Evolutionary conservation across 2,113 vertebrate genomes (phyloP), one percentile per base, ranked within the genome.

Genomic region (Periophthalmodon schlosseri): DNA sequence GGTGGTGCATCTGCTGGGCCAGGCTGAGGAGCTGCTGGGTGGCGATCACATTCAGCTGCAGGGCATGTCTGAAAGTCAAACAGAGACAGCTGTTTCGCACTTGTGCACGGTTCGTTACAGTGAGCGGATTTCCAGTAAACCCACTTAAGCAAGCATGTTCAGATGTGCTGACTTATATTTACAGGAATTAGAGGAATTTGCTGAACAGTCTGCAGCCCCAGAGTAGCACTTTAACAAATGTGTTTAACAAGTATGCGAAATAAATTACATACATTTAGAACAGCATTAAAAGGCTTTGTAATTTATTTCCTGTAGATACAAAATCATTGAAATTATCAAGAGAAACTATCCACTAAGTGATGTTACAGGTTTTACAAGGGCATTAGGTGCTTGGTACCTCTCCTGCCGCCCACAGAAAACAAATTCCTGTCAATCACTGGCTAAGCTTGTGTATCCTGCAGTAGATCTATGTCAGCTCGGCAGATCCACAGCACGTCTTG

Each of bases 31-130:
- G 96, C 89, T 96, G 92, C 90, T 96, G 95, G 0, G 97, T 99
- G 79, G 94, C 97, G 3, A 94, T 94, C 33, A 96, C 96, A 0
- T 99, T 99, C 63, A 99, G 93, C 84, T 96, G 96, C 88, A 99
- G 84, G 34, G 97, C 97, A 0, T 94, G 94, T 72, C 94, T 95
- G 88, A n/a, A 65, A 65, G 63, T 15, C 20, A 56, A 63, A 57
- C 66, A 64, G 11, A 68, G 56, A 71, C 39, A 70, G n/a, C 0
- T 39, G 21, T 13, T 67, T 20, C 5, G 0, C 70, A 57, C 15
- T 54, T n/a, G n/a, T 24, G 47, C 58, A 21, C 18, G 49, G 28
- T 52, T n/a, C 33, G 36, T 52, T 74, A 63, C 52, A 65, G 34
- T 44, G 34, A 39, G 61, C n/a, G 61, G 39, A 44, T 60, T 71